Evolutionary conservation across 2,888 invertebrate species (phyloP).

Genomic region (Pterostichus niger): DNA sequence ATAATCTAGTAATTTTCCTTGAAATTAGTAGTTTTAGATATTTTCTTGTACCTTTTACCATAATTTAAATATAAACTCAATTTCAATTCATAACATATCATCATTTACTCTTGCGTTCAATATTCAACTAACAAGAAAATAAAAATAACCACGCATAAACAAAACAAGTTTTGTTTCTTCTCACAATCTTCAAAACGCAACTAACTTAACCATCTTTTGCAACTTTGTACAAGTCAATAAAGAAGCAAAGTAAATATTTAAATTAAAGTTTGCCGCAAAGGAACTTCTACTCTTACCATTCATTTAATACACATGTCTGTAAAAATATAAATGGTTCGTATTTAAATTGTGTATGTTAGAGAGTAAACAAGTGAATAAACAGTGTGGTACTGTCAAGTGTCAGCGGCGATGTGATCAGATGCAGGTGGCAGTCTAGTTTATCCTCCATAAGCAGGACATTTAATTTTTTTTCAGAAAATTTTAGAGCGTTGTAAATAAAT

Average conservation of each 20-base stretch:
- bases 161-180: background rate
- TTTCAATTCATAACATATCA: too few species aligned
- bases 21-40: too few species aligned
- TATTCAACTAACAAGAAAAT: too few species aligned
- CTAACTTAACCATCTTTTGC: constrained; percentile 1
- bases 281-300: constrained; percentile 13
- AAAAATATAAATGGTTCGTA: constrained; percentile 10
- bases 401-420: background rate
- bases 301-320: constrained; percentile 26
- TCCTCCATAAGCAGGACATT: too few species aligned
- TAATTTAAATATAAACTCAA: too few species aligned
- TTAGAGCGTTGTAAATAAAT: too few species aligned
- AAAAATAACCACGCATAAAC: background rate
- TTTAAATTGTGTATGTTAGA: constrained; percentile 34
- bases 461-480: too few species aligned
- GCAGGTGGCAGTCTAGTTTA: too few species aligned
- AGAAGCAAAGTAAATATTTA: constrained; percentile 46
- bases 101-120: too few species aligned
- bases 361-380: constrained; percentile 22
- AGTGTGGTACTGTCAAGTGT: constrained; percentile 12
- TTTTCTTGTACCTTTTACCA: too few species aligned
- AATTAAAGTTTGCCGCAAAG: constrained; percentile 21
- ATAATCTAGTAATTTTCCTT: too few species aligned
- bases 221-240: constrained; percentile 16
- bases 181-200: background rate